phyloP scores from a whole-genome alignment of 2,113 vertebrate species.

The Daubentonia madagascariensis region DNA sequence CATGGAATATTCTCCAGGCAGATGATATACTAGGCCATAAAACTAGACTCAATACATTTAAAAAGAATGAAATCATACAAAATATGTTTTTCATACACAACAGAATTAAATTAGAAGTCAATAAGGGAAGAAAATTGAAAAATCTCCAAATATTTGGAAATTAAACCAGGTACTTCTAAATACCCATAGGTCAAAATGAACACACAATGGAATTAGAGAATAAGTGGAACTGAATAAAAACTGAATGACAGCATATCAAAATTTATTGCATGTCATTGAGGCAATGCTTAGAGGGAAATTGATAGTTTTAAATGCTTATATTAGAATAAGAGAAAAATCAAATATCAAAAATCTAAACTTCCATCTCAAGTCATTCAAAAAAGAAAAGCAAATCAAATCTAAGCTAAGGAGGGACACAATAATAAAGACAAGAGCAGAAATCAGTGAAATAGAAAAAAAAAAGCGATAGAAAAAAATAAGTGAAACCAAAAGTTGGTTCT shows the following conservation, averaged over 20 bases:
- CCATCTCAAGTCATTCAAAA: background rate
- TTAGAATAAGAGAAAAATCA: background rate
- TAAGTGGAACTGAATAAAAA: background rate
- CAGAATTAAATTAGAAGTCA: background rate
- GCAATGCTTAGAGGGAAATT: background rate
- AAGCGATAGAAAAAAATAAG: background rate
- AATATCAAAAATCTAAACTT: background rate
- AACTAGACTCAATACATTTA: background rate
- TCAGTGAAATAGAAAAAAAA: background rate
- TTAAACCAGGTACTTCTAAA: background rate
- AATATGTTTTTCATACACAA: background rate
- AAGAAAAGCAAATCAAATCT: background rate
- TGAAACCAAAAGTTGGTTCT: background rate
- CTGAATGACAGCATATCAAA: background rate
- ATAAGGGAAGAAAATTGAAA: background rate
- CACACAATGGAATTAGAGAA: background rate
- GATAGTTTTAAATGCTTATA: background rate
- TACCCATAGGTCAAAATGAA: background rate
- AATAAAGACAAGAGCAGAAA: background rate
- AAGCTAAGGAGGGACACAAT: background rate
- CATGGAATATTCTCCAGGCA: background rate
- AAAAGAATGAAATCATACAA: background rate
- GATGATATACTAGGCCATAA: background rate
- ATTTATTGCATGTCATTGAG: background rate
- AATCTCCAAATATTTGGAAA: background rate